Evolutionary conservation across 2,888 invertebrate species (phyloP), one percentile per base, ranked within the genome.

Genomic region (Harpalus rufipes): DNA sequence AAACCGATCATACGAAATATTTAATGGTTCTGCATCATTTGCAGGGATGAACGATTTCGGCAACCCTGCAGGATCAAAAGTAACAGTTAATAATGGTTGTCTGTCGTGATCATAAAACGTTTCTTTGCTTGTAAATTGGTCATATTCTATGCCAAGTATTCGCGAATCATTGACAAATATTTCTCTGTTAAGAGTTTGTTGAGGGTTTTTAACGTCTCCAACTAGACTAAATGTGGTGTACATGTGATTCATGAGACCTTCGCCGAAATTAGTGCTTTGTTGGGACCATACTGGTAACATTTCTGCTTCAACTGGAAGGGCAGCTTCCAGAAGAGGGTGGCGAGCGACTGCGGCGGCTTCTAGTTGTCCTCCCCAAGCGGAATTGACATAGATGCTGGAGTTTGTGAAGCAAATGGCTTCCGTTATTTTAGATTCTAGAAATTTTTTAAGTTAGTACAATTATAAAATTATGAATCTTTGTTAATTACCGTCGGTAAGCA

Each of bases 261-360:
- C 96, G 16, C 96, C 96, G 89, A 96, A 94, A 3, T 94, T 94
- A 72, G 96, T 94, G 3, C 94, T 94, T 91, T 97, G 96, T 88
- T 96, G 95, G 41, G 96, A 96, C 96, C 97, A 96, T 93, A 97
- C 96, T 59, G 97, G 96, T 79, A 97, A 91, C 96, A 97, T 96
- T 92, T 97, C 96, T 5, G 97, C 97, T 92, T 97, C 97, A 0
- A 97, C 96, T 0, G 97, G 97, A 86, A 97, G 90, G 0, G 96
- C 95, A 0, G 96, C 95, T 92, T 97, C 96, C 81, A 97, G 90
- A 12, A 97, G 90, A 0, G 97, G 97, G 91, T 97, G 97, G 79
- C 96, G 94, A 0, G 96, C 95, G 56, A 95, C 94, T 0, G 97
- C 96, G 0, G 96, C 94, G 82, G 96, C 95, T 88, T 95, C 93